Evolutionary conservation across 1,140 invertebrate genomes (phyloP).

Genomic region (Hycleus phaleratus): DNA sequence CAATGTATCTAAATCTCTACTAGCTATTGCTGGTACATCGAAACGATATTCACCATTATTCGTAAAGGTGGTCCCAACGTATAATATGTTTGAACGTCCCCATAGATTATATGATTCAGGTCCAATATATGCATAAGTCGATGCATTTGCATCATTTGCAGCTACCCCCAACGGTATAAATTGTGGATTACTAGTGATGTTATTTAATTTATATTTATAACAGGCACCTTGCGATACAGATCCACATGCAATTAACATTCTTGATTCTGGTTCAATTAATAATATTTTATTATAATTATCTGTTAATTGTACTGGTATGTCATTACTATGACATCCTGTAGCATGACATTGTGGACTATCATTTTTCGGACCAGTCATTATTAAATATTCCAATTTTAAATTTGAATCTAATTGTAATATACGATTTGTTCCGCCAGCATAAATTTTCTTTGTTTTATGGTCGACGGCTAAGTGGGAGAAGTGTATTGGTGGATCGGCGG

Average conservation of each 20-base stretch:
- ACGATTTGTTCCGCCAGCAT: constrained; percentile 75
- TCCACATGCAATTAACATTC: constrained; percentile 79
- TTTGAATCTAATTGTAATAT: constrained; percentile 72
- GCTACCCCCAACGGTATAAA: constrained; percentile 75
- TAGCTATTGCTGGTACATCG: constrained; percentile 87
- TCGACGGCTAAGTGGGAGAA: constrained; percentile 59
- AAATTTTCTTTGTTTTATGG: constrained; percentile 48
- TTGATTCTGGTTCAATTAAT: constrained; percentile 73
- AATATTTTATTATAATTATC: constrained; percentile 91
- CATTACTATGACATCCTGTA: constrained; percentile 61
- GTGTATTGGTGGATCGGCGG: constrained; percentile 39
- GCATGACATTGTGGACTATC: constrained; percentile 86
- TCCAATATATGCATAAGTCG: constrained; percentile 91
- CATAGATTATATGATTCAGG: constrained; percentile 76
- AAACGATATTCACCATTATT: constrained; percentile 88
- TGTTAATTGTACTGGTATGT: constrained; percentile 58
- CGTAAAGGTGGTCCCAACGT: constrained; percentile 91
- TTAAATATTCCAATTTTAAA: constrained; percentile 60
- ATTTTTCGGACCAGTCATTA: constrained; percentile 62
- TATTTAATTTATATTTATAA: constrained; percentile 72
- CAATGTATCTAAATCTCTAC: constrained; percentile 69
- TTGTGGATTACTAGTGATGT: constrained; percentile 68
- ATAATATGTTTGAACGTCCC: constrained; percentile 73
- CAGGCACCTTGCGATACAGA: constrained; percentile 83
- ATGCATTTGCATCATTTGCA: constrained; percentile 84